Evolutionary conservation across 1,140 invertebrate genomes (phyloP), one percentile per base, ranked within the genome.

Genomic region (Spodoptera litura): DNA sequence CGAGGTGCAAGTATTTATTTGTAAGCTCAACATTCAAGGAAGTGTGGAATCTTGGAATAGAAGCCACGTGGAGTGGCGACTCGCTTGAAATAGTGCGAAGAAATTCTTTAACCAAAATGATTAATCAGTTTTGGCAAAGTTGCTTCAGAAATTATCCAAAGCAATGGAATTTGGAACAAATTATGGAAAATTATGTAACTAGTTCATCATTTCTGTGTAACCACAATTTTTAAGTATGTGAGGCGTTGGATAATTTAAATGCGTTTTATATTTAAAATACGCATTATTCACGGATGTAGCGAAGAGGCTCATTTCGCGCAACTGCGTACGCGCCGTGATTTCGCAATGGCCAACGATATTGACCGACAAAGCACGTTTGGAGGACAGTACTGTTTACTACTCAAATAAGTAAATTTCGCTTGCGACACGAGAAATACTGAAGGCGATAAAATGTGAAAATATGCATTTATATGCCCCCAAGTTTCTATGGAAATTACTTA

Each of bases 11-110:
- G 89, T 91, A 90, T 92, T 79, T 82, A 93, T 94, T 94, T 89
- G 90, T 93, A 87, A 91, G 88, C 87, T 88, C 86, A 92, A 91
- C 91, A 92, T 92, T 94, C 91, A 91, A 94, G 92, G 91, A 94
- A 94, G 91, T 93, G 85, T 83, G 84, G 90, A 89, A 85, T 92
- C 90, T 89, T 83, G 87, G 88, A 94, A 94, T 93, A 94, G 91
- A 89, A 89, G 74, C 82, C 88, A 83, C 85, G 83, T 83, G 85
- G 83, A 88, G 86, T 88, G 83, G 86, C 82, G 85, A 85, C 59
- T 83, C 82, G 35, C 74, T 58, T 56, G 35, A 66, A 77, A 77
- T 77, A 77, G 35, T 58, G n/a, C 4, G 52, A 52, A 20, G 20
- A 12, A 53, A 44, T 77, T 77, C 38, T 58, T 68, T 66, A 77